Evolutionary conservation across 2,888 invertebrate species (phyloP).

Genomic region (Alcis repandata): DNA sequence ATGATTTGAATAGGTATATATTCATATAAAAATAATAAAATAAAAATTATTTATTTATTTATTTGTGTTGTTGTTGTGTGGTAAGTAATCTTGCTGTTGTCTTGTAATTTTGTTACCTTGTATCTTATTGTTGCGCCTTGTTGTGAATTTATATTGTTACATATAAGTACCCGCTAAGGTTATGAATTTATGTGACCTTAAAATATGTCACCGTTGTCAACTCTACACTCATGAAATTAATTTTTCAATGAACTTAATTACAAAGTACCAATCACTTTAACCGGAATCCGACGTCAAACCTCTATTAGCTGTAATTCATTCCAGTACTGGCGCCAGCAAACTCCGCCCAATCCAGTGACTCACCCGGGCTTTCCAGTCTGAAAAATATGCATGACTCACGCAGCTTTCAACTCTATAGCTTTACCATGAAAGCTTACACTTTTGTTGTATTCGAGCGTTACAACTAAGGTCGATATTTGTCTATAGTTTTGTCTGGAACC

Average conservation of each 20-base stretch:
- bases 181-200: too few species aligned
- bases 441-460: not conserved
- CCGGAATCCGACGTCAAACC: constrained; percentile 32
- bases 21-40: too few species aligned
- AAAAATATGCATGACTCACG: constrained; percentile 28
- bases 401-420: constrained; percentile 16
- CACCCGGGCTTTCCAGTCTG: constrained; percentile 42
- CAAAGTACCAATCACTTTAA: constrained; percentile 3
- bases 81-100: too few species aligned
- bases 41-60: too few species aligned
- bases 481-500: constrained; percentile 28
- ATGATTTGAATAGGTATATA: too few species aligned
- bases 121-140: too few species aligned
- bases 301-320: constrained; percentile 40
- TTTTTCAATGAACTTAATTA: constrained; percentile 8
- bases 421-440: constrained; percentile 6
- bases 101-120: too few species aligned
- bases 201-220: not conserved
- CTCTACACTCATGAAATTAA: not conserved
- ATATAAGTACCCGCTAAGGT: too few species aligned
- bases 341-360: constrained; percentile 42
- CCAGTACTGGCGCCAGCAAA: constrained; percentile 43
- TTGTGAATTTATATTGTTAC: too few species aligned
- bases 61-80: too few species aligned
- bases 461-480: constrained; percentile 49